phyloP scores from a whole-genome alignment of 1,140 invertebrate genomes.

The Drosophila carrolli region DNA sequence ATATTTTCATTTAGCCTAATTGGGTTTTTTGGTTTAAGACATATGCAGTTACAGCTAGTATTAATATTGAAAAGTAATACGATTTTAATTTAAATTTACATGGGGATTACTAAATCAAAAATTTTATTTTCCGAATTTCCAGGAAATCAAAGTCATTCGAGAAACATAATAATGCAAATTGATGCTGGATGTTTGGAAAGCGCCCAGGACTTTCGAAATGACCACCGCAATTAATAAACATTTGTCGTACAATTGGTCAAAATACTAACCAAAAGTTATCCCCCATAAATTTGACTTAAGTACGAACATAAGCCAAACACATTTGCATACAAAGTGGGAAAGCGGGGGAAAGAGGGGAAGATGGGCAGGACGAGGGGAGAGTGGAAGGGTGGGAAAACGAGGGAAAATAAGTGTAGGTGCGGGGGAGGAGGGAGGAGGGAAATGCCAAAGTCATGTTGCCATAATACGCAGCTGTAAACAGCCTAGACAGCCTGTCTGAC shows the following conservation, averaged over 20 bases:
- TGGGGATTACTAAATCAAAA: background rate
- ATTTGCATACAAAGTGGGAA: conserved; percentile 47
- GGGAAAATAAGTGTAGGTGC: no score
- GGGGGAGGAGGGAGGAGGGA: background rate
- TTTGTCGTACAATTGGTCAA: conserved; percentile 47
- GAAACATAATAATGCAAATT: conserved; percentile 3
- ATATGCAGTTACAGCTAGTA: no score
- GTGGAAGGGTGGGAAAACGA: background rate
- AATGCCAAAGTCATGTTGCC: conserved; percentile 46
- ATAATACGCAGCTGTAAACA: conserved; percentile 43
- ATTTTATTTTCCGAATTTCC: background rate
- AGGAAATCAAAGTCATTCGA: no score
- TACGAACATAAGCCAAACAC: conserved; percentile 41
- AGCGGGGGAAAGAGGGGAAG: background rate
- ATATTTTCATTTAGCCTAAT: no score
- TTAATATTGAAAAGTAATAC: no score
- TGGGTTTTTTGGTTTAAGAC: no score
- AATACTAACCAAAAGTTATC: conserved; percentile 36
- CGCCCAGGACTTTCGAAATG: background rate
- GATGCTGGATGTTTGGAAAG: background rate
- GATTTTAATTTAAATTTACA: no score
- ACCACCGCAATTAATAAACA: conserved; percentile 40
- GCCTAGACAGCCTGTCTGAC: conserved; percentile 40
- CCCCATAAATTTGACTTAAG: conserved; percentile 47
- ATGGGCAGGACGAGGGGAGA: background rate